phyloP scores from a whole-genome alignment of 2,113 vertebrate genomes.

The Eclectus roratus region DNA sequence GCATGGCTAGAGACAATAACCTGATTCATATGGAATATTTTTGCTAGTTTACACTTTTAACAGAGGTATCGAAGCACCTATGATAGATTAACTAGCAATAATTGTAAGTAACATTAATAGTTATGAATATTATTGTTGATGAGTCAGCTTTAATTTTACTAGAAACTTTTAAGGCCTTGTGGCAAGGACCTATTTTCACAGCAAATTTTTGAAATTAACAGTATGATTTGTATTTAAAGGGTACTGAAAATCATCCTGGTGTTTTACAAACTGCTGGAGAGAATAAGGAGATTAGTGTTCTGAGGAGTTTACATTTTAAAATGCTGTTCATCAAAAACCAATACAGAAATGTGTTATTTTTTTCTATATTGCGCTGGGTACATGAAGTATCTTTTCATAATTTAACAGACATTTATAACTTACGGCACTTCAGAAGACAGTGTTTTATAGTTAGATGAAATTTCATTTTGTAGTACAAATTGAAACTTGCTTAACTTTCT shows the following conservation, averaged over 20 bases:
- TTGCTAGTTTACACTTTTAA: background rate
- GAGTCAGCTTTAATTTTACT: background rate
- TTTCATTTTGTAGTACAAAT: constrained; percentile 42
- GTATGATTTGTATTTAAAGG: background rate
- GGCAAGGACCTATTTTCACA: background rate
- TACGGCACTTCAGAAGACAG: constrained; percentile 30
- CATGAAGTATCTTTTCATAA: constrained; percentile 32
- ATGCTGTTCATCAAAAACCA: constrained; percentile 40
- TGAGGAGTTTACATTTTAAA: background rate
- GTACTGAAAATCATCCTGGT: background rate
- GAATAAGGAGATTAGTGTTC: background rate
- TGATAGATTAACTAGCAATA: background rate
- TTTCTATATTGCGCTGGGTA: background rate
- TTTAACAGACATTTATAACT: constrained; percentile 37
- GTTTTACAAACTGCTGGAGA: background rate
- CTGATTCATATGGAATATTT: background rate
- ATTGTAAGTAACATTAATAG: background rate
- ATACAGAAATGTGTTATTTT: constrained; percentile 19
- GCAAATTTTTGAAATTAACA: background rate
- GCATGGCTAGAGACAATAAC: background rate
- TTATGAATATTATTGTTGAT: background rate
- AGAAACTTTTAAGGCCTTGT: background rate
- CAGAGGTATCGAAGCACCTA: background rate
- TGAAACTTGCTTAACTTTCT: constrained; percentile 48
- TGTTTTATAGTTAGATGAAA: constrained; percentile 23